Percentiles rank a stretch among this genome's conserved stretches.
Conservation (phyloP, 1,140 invertebrate genomes). For the Bombus vancouverensis region DNA sequence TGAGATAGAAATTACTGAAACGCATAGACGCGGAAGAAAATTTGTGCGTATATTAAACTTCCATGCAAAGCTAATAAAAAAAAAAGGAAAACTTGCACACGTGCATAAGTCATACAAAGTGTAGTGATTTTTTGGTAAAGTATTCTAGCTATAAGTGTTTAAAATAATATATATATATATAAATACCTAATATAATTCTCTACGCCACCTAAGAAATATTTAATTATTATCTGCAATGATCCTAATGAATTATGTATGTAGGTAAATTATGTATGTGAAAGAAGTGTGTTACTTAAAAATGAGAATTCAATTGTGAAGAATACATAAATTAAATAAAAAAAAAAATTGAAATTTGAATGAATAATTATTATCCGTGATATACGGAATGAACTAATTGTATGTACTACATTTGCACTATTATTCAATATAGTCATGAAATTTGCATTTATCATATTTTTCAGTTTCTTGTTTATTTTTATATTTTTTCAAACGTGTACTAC, state of each 20-base stretch:
- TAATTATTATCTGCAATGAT: slow-evolving; percentile 53
- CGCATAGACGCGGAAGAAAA: background rate
- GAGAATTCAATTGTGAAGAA: slow-evolving; percentile 6
- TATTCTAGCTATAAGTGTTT: slow-evolving; percentile 46
- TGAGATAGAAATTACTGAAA: slow-evolving; percentile 34
- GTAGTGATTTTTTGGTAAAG: slow-evolving; percentile 53
- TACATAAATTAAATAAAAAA: slow-evolving; percentile 33
- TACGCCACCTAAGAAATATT: slow-evolving; percentile 41
- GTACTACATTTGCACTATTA: background rate
- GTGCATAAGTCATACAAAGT: slow-evolving; percentile 37
- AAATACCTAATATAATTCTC: slow-evolving; percentile 33
- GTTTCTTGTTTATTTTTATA: slow-evolving; percentile 60
- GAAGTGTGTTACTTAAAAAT: slow-evolving; percentile 54
- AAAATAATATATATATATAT: slow-evolving; percentile 33
- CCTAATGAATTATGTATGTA: slow-evolving; percentile 51
- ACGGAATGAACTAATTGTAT: background rate
- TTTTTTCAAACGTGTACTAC: slow-evolving; percentile 37
- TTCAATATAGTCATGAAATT: slow-evolving; percentile 18
- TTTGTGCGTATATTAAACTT: slow-evolving; percentile 47
- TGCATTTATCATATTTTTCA: slow-evolving; percentile 47
- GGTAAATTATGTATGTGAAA: slow-evolving; percentile 54
- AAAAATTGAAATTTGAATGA: slow-evolving; percentile 3
- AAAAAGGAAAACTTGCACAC: slow-evolving; percentile 22
- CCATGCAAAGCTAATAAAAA: slow-evolving; percentile 18
- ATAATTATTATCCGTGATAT: background rate